Base-by-base conservation (phyloP, 2,888 invertebrate species). In the Neuroscelio doddi region DNA sequence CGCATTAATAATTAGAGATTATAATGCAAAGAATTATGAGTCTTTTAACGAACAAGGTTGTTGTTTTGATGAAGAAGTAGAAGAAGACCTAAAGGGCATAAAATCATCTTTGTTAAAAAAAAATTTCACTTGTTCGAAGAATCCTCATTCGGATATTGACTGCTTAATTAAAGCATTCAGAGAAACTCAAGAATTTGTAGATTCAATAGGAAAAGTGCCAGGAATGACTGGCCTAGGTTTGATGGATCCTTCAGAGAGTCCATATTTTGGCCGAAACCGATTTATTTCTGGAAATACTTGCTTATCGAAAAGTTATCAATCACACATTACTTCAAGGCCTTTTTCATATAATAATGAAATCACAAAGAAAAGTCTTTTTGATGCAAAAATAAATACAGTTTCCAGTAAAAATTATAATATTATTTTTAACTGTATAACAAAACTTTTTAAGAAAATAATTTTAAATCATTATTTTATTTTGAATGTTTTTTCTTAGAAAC, bases 191-290 rank as follows among this genome's bases (percentile, higher is more conserved):
- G 68, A 72, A 3, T 73, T 77, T 29, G 70, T 78, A 1, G 70
- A 76, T 32, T 70, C 72, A 9, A 66, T 78, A n/a, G 76, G 76
- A 0, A 76, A 70, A 24, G 72, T 74, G 26, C 72, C 70, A 7
- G 77, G 77, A 14, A 55, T 75, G 7, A 73, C 72, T 9, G 77
- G 75, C 16, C 53, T 78, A 7, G 77, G 76, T n/a, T 62, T 76
- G 4, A 65, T 73, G 49, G 74, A 75, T 50, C 76, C 75, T 12
- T 24, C 53, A 0, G 78, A 77, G 34, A 78, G 75, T 70, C 77
- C 77, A 3, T 76, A 72, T 39, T 75, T 75, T 12, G 69, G 73
- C 9, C 59, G 72, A 44, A 61, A 59, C 16, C 51, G 52, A 26
- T n/a, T n/a, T n/a, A n/a, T n/a, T n/a, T n/a, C n/a, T n/a, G n/a